phyloP scores from a whole-genome alignment of 2,113 vertebrate genomes.

The Myxocyprinus asiaticus region DNA sequence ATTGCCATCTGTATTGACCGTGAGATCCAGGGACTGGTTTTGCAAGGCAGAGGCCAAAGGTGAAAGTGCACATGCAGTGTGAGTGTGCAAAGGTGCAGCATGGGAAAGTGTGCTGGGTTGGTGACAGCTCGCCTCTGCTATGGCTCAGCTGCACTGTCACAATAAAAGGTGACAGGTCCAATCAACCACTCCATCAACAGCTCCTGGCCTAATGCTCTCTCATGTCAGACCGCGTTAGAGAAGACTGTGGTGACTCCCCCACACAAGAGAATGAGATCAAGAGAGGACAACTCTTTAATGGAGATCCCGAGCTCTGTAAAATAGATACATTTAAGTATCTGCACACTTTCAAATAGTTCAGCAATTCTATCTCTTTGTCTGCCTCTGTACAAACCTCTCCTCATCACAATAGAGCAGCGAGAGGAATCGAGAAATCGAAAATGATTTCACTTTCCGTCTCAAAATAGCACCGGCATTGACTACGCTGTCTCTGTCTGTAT shows the following conservation, averaged over 20 bases:
- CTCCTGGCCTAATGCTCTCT: conserved; percentile 71
- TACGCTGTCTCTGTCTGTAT: conserved; percentile 51
- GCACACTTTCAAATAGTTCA: conserved; percentile 59
- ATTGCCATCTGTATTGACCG: conserved; percentile 17
- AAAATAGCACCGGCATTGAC: conserved; percentile 57
- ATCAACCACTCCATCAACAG: conserved; percentile 66
- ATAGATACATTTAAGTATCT: conserved; percentile 51
- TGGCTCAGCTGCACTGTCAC: conserved; percentile 58
- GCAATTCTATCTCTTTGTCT: conserved; percentile 61
- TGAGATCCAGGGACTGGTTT: conserved; percentile 31
- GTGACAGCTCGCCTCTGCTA: conserved; percentile 58
- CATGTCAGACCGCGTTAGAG: conserved; percentile 70
- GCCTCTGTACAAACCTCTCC: conserved; percentile 51
- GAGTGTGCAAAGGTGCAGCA: conserved; percentile 35
- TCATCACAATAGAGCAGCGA: conserved; percentile 47
- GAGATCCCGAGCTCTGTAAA: conserved; percentile 59
- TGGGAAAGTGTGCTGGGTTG: not conserved
- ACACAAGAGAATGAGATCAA: conserved; percentile 32
- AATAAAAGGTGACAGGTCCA: conserved; percentile 68
- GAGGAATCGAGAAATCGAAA: conserved; percentile 59
- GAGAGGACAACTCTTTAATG: conserved; percentile 41
- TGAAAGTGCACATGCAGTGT: conserved; percentile 49
- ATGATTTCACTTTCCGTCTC: conserved; percentile 58
- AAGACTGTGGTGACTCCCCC: conserved; percentile 50
- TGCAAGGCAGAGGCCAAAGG: conserved; percentile 28